Conservation (phyloP, 2,113 vertebrate species). For the Petrocephalus zakoni region DNA sequence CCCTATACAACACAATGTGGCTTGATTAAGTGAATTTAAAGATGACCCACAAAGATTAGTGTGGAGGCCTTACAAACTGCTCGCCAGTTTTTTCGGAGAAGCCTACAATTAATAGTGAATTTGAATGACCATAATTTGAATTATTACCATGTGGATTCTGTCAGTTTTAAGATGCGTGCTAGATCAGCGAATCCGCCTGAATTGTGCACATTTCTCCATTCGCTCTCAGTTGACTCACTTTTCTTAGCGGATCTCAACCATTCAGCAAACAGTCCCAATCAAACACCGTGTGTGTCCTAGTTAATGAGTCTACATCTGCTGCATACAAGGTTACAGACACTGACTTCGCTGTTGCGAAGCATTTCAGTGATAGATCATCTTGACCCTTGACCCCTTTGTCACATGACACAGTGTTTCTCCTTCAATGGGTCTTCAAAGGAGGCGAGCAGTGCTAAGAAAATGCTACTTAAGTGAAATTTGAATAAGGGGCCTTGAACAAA, state of each 20-base stretch:
- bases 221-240: neutral
- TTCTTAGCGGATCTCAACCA: neutral
- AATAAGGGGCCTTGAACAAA: neutral
- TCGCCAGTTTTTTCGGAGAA: neutral
- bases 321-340: neutral
- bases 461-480: neutral
- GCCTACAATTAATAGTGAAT: neutral
- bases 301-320: neutral
- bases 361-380: slow-evolving; percentile 1
- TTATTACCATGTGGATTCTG: neutral
- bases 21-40: neutral
- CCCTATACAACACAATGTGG: neutral
- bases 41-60: neutral
- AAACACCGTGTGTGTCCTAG: neutral
- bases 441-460: neutral
- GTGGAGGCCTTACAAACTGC: neutral
- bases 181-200: neutral
- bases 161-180: neutral
- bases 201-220: neutral
- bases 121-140: neutral
- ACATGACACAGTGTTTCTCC: neutral
- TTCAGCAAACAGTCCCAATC: neutral
- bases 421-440: neutral
- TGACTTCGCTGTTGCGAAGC: neutral
- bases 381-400: neutral